These are phyloP conservation scores for Sycon ciliatum DNA, from an alignment of 37 sponge, comb jelly and placozoan species.

Conservation along the genomic window DNA sequence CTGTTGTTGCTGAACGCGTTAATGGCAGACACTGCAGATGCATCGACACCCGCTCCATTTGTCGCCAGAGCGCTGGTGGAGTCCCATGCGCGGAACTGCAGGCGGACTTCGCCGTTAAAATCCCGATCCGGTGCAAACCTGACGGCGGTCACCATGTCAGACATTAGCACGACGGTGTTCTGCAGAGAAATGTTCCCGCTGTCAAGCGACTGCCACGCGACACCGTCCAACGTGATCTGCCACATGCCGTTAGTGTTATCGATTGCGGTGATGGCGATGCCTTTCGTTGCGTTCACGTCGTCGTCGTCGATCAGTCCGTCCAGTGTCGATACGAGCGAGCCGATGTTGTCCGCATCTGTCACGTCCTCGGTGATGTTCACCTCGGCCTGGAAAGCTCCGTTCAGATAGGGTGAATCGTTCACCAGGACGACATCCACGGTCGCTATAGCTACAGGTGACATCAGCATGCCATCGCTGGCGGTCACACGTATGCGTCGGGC, in stretches of 20 bases:
- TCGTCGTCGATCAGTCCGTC: slow-evolving; percentile 50
- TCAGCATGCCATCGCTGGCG: slow-evolving; percentile 46
- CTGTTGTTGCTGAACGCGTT: slow-evolving; percentile 57
- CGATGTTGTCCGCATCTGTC: slow-evolving; percentile 23
- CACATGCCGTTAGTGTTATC: slow-evolving; percentile 39
- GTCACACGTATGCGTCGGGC: slow-evolving; percentile 37
- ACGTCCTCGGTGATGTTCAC: slow-evolving; percentile 56
- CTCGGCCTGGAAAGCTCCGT: slow-evolving; percentile 12
- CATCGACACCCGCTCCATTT: slow-evolving; percentile 37
- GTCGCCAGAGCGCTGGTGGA: slow-evolving; percentile 20
- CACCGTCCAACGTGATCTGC: slow-evolving; percentile 37
- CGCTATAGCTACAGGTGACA: slow-evolving; percentile 33
- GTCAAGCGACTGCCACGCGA: slow-evolving; percentile 14
- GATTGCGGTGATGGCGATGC: slow-evolving; percentile 46
- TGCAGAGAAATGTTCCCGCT: not conserved
- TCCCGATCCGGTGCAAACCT: slow-evolving; percentile 25
- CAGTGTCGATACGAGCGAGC: slow-evolving; percentile 25
- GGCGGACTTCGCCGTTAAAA: slow-evolving; percentile 28
- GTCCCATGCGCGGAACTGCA: slow-evolving; percentile 56
- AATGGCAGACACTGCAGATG: slow-evolving; percentile 38
- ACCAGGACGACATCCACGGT: slow-evolving; percentile 53
- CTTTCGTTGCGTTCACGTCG: slow-evolving; percentile 43
- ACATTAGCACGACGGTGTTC: not conserved
- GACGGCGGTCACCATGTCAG: not conserved
- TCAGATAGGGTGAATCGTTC: slow-evolving; percentile 76